These are phyloP conservation scores for Drosophila falleni DNA, from an alignment of 2,888 invertebrate species.

Conservation along the genomic window DNA sequence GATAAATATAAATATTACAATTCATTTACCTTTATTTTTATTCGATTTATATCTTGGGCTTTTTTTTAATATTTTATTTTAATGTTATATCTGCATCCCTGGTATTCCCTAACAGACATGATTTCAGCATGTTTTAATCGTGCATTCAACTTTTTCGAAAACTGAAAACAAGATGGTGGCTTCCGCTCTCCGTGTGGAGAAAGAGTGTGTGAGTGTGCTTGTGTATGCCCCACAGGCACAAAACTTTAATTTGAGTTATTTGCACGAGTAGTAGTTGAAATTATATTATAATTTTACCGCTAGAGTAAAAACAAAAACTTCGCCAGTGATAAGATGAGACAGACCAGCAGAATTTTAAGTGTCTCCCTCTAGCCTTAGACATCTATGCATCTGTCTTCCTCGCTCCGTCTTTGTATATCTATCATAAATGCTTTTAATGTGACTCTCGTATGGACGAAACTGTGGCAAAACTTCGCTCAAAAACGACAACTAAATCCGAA, in stretches of 20 bases:
- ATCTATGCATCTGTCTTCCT: neutral
- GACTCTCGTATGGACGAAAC: constrained; percentile 55
- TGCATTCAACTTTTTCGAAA: constrained; percentile 64
- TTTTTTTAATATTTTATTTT: constrained; percentile 1
- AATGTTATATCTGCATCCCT: constrained; percentile 1
- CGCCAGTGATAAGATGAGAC: constrained; percentile 49
- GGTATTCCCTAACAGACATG: constrained; percentile 19
- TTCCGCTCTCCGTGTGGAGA: constrained; percentile 4
- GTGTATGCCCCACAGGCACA: constrained; percentile 59
- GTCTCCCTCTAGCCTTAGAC: neutral
- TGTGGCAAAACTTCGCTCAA: constrained; percentile 56
- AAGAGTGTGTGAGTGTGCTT: constrained; percentile 5
- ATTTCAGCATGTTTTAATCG: constrained; percentile 45
- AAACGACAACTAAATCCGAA: constrained; percentile 64
- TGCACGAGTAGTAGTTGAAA: constrained; percentile 69
- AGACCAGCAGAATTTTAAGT: constrained; percentile 22
- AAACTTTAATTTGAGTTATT: constrained; percentile 78
- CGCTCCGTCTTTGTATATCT: constrained; percentile 14
- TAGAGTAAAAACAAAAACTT: constrained; percentile 67
- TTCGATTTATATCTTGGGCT: too few species aligned
- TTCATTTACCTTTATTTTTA: neutral
- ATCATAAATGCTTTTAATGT: constrained; percentile 66
- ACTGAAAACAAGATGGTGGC: constrained; percentile 77
- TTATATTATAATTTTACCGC: constrained; percentile 71
- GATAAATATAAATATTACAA: too few species aligned